A percentile compares a stretch with the other conserved stretches of the same genome.
phyloP scores from a whole-genome alignment of 2,888 invertebrate species.

The Serrognathus titanus region DNA sequence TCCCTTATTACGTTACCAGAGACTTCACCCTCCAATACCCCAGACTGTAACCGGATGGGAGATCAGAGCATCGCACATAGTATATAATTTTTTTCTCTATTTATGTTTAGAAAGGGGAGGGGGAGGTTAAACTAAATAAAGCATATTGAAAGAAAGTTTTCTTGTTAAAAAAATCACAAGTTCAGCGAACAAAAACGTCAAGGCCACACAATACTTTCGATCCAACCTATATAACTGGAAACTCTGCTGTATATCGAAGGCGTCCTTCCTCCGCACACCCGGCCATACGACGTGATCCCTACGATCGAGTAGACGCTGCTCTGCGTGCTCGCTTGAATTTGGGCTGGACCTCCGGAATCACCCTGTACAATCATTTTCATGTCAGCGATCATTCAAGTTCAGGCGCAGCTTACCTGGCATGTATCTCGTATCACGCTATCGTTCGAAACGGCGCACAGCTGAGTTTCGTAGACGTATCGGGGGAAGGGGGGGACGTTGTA shows the following conservation, averaged over 20 bases:
- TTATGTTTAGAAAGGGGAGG: too few species aligned
- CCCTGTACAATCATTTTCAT: slow-evolving; percentile 41
- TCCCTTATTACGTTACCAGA: too few species aligned
- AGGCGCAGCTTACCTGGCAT: slow-evolving; percentile 25
- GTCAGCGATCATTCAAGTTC: background rate
- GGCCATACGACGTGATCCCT: slow-evolving; percentile 37
- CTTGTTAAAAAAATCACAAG: too few species aligned
- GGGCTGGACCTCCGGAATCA: slow-evolving; percentile 57
- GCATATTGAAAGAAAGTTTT: too few species aligned
- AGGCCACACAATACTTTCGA: slow-evolving; percentile 46
- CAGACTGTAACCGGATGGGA: too few species aligned
- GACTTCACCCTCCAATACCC: too few species aligned
- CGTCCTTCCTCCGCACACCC: slow-evolving; percentile 36
- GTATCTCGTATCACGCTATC: slow-evolving; percentile 25
- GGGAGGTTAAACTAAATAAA: too few species aligned
- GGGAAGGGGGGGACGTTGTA: slow-evolving; percentile 11
- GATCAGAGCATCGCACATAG: too few species aligned
- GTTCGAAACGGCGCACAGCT: slow-evolving; percentile 36
- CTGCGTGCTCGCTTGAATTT: slow-evolving; percentile 25
- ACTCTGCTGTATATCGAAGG: slow-evolving; percentile 40
- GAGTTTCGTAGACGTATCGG: slow-evolving; percentile 31
- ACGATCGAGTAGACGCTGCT: slow-evolving; percentile 18
- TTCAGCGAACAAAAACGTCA: background rate
- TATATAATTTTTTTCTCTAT: too few species aligned
- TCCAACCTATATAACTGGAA: slow-evolving; percentile 43